Percentiles rank a stretch among this genome's conserved stretches.
Conservation (phyloP, 2,888 invertebrate genomes). For the Dendrolimus houi region DNA sequence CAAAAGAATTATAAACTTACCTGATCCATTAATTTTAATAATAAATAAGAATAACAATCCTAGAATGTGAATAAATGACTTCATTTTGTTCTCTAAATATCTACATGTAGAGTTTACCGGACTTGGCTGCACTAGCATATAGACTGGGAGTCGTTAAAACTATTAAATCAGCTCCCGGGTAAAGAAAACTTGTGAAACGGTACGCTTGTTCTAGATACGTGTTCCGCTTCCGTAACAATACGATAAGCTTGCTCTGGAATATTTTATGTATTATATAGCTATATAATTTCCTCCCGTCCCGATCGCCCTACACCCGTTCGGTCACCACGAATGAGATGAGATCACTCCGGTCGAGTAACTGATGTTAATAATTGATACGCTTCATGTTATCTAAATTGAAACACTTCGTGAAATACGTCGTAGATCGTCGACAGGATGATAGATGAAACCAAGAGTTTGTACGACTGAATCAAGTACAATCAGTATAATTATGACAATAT, state of each 20-base stretch:
- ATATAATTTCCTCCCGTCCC: neutral
- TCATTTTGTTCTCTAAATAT: neutral
- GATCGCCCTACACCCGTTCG: conserved; percentile 1
- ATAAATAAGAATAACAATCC: neutral
- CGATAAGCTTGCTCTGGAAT: conserved; percentile 18
- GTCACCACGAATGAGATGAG: neutral
- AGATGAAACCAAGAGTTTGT: too few relatives aligned
- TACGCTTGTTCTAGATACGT: conserved; percentile 41
- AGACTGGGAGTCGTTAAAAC: neutral
- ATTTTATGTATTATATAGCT: neutral
- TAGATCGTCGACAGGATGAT: too few relatives aligned
- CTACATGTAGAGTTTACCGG: neutral
- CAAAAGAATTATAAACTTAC: neutral
- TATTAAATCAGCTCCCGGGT: neutral
- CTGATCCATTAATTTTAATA: neutral
- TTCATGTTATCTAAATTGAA: neutral
- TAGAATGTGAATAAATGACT: neutral
- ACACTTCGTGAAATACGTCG: too few relatives aligned
- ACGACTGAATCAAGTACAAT: too few relatives aligned
- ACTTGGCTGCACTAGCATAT: neutral
- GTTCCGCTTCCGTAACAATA: conserved; percentile 51
- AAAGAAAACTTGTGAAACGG: conserved; percentile 34
- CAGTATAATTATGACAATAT: too few relatives aligned
- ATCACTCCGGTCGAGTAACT: neutral
- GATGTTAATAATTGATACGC: neutral